Base-by-base conservation (phyloP, 1,140 invertebrate genomes). In the Eumeta japonica region DNA sequence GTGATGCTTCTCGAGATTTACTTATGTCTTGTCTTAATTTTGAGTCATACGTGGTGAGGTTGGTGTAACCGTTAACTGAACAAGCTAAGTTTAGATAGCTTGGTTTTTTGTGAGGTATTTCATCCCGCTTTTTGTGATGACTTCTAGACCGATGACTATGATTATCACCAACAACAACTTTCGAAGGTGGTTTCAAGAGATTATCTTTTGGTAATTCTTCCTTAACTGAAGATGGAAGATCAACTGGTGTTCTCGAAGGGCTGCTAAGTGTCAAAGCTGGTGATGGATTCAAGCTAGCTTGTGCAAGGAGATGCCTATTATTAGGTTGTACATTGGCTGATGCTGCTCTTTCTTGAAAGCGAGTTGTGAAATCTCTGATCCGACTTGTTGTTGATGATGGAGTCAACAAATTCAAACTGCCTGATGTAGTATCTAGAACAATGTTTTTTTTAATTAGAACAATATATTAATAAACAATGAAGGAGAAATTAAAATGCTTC, bases 71-170 rank as follows among this genome's bases (percentile, higher is more conserved):
- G 72, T 88, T 92, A 16, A 94, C 89, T 11, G 89, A 90, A 61
- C 91, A 92, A 33, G 91, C 89, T 34, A 94, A 73, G 55, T 87
- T 88, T 29, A 94, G 70, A 62, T 94, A 94, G 36, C 89, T 92
- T 0, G 90, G 91, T 43, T 74, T 74, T 43, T 74, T 74, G 14
- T 68, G 55, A 0, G 58, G 55, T 10, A 56, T 1, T 17, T 72
- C 67, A 53, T 71, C 70, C 3, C 63, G 45, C 39, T 72, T 70
- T 19, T 63, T 72, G 9, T 62, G 60, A 30, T 68, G 58, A 17
- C 57, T 55, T 10, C 70, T 47, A 0, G 67, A 72, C 35, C 70
- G 56, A 18, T 74, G 66, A 31, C 65, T 74, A 7, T 52, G 50
- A 0, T 60, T 35, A 15, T 72, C 67, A 16, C 13, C 30, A 18